Evolutionary conservation across 2,113 vertebrate species (phyloP), one percentile per base, ranked within the genome.

Genomic region (Galbula dea): DNA sequence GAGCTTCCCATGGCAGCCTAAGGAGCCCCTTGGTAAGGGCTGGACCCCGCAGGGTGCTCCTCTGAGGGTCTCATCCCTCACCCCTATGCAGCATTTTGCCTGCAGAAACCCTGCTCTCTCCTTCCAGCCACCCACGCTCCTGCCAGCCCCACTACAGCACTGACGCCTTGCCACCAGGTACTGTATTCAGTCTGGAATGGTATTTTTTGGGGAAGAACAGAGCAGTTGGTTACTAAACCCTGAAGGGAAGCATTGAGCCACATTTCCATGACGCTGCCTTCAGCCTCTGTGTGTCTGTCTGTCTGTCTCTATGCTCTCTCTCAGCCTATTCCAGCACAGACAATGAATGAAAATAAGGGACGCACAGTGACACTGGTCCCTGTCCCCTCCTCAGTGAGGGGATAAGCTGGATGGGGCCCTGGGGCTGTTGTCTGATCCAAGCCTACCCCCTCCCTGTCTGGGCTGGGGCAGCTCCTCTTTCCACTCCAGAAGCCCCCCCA

Each of bases 81-180:
- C 46, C 81, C 12, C 96, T 94, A 18, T 94, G 95, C 96, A 96
- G 90, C 83, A 93, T 93, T 95, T 54, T 73, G 39, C 54, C 91
- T 34, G 94, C 89, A 76, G 85, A 71, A 83, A 6, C 49, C 68
- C 57, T 2, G 57, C 73, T 80, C 66, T 43, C 92, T 66, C 83
- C 66, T 55, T 37, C 45, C 82, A 65, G 65, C 58, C 90, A 68
- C 90, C 94, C 92, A 84, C 88, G 52, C 91, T 20, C 75, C 1
- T 12, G 2, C 41, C 2, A 76, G 67, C 91, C 76, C 76, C 1
- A 8, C 66, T 11, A 30, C 2, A 10, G 15, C 54, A 24, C 77
- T 1, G 63, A 12, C 68, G 74, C 82, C 86, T 81, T 15, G 79
- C 58, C 15, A 6, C 52, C 32, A 3, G 21, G 5, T 7, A 24